Evolutionary conservation across 2,113 vertebrate genomes (phyloP).

Genomic region (Sapajus apella): DNA sequence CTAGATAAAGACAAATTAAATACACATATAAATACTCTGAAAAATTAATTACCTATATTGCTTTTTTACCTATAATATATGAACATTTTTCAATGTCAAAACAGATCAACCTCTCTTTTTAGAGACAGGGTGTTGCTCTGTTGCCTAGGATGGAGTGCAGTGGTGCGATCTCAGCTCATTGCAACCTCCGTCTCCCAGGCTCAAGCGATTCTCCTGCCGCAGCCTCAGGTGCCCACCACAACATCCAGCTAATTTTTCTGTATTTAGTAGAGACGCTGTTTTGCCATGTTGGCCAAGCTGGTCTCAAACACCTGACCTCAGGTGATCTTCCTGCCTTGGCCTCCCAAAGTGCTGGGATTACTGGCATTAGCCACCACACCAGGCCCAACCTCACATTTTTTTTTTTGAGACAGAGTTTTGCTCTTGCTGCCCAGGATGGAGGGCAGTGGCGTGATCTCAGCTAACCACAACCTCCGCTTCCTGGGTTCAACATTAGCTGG

Average conservation of each 20-base stretch:
- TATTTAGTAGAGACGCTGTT: background rate
- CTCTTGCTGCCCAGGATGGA: too few relatives aligned
- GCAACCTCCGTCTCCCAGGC: background rate
- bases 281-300: background rate
- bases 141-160: background rate
- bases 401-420: too few relatives aligned
- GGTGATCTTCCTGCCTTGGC: too few relatives aligned
- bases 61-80: background rate
- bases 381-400: too few relatives aligned
- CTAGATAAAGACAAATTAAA: conserved; percentile 30
- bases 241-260: background rate
- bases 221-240: background rate
- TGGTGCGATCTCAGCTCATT: background rate
- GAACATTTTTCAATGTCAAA: conserved; percentile 27
- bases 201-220: background rate
- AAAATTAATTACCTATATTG: background rate
- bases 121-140: background rate
- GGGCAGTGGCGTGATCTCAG: too few relatives aligned
- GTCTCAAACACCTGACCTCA: too few relatives aligned
- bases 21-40: background rate
- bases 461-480: too few relatives aligned
- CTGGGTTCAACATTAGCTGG: too few relatives aligned
- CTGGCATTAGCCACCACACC: too few relatives aligned
- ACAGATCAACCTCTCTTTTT: background rate
- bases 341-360: too few relatives aligned